Base-by-base conservation (phyloP, 2,797 vertebrate genomes). In the Carcharodon carcharias region DNA sequence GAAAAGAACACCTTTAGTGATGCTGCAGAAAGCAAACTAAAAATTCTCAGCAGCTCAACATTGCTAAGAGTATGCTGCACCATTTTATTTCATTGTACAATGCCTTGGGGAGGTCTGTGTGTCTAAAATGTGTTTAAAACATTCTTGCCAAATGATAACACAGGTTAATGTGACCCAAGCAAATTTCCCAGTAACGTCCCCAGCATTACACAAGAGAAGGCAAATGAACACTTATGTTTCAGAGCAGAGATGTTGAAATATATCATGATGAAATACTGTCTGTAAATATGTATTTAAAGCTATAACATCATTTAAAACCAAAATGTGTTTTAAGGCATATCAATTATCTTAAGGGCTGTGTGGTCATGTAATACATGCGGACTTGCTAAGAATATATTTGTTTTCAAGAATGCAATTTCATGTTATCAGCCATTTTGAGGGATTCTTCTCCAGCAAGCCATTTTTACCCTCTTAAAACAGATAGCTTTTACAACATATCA, bases 261-360 rank as follows among this genome's bases (percentile, higher is more conserved):
- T 97, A 96, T 94, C 87, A 73, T 96, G 96, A 94, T 96, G 92
- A 97, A 97, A 97, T 96, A 97, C 97, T 97, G 96, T 96, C 96
- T 98, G 98, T 98, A 98, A 97, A 98, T 98, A 98, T 97, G 97
- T 97, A 97, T 97, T 97, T 97, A 97, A 97, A 97, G 97, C 50
- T 77, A 56, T 95, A 95, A 54, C 92, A 95, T 97, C 97, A 96
- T 96, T 97, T 96, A 97, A 97, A 96, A 97, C 97, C 96, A 97
- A 95, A 96, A 97, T 96, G 96, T 97, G 97, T 97, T 97, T 96
- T 96, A 63, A 91, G 94, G 96, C 96, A 96, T 96, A 97, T 96
- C 96, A 94, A 40, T 97, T 97, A 96, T 96, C 96, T 97, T 96
- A 97, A 98, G 97, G 97, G 97, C 97, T 98, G 77, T 95, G 97